Base-by-base conservation (phyloP, 1,140 invertebrate genomes). In the Trissolcus basalis region DNA sequence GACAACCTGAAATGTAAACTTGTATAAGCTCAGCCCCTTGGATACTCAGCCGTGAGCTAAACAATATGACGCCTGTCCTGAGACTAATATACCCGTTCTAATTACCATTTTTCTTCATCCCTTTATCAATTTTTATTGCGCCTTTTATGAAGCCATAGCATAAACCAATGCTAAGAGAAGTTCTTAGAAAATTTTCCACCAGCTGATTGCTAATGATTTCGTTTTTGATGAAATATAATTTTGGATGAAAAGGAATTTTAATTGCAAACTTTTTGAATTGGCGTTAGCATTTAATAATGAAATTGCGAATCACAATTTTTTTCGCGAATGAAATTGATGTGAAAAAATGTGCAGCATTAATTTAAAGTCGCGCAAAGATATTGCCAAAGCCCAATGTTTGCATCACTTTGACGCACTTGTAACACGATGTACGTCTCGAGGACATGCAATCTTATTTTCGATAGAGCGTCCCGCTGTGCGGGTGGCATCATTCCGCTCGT, bases 321-420 rank as follows among this genome's bases (percentile, higher is more conserved):
- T n/a, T n/a, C n/a, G n/a, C n/a, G n/a, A n/a, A n/a, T n/a, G n/a
- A n/a, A n/a, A n/a, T n/a, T n/a, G n/a, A n/a, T n/a, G n/a, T n/a
- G n/a, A 50, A 50, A n/a, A n/a, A n/a, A n/a, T n/a, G n/a, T n/a
- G n/a, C n/a, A n/a, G n/a, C n/a, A n/a, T n/a, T n/a, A n/a, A 50
- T 45, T 45, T 51, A 41, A 11, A 41, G 12, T 41, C 43, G 13
- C 3, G 10, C 13, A 11, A 10, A 27, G 19, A 27, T 27, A 27
- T 27, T 27, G 19, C 19, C 19, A 63, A 79, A 78, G 65, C 71
- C 49, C 64, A 63, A 14, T 41, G 67, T 79, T 80, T 83, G 80
- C 82, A 81, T 83, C 80, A 81, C 64, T 75, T 83, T 81, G 79
- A 82, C 82, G 80, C 63, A 60, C 64, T 58, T 74, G 70, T 77